These are phyloP conservation scores for Drosophila prolongata DNA, from an alignment of 2,888 invertebrate species.

Conservation along the genomic window DNA sequence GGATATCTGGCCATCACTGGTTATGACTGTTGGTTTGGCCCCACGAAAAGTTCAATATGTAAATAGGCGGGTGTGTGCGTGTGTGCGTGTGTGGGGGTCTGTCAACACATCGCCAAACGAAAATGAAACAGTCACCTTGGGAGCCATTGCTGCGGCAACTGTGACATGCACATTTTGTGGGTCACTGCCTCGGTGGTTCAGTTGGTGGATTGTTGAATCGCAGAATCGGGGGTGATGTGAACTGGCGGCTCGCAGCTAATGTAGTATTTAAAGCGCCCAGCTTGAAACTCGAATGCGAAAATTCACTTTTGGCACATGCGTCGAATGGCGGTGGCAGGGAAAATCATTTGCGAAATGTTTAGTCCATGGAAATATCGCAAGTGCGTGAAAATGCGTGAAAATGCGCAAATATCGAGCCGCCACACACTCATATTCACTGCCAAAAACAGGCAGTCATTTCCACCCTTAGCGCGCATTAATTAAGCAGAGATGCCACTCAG, in stretches of 20 bases:
- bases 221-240: conserved; percentile 1
- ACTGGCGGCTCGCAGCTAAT: conserved; percentile 35
- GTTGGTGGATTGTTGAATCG: not conserved
- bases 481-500: conserved; percentile 56
- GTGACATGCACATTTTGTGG: conserved; percentile 66
- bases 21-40: conserved; percentile 27
- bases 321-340: conserved; percentile 14
- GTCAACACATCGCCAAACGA: conserved; percentile 72
- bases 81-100: conserved; percentile 41
- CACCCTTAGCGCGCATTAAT: conserved; percentile 57
- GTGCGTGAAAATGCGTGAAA: conserved; percentile 48
- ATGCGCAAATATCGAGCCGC: conserved; percentile 33
- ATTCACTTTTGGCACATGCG: conserved; percentile 39
- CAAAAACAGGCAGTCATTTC: conserved; percentile 1
- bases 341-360: conserved; percentile 63
- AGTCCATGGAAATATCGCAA: conserved; percentile 40
- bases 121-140: conserved; percentile 78
- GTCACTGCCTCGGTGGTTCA: conserved; percentile 53
- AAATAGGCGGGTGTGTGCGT: conserved; percentile 58
- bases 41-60: conserved; percentile 71
- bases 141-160: conserved; percentile 68
- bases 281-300: conserved; percentile 30
- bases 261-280: conserved; percentile 42
- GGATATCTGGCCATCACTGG: conserved; percentile 11
- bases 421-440: conserved; percentile 21